Evolutionary conservation across 2,113 vertebrate genomes (phyloP), one percentile per base, ranked within the genome.

Genomic region (Eublepharis macularius): DNA sequence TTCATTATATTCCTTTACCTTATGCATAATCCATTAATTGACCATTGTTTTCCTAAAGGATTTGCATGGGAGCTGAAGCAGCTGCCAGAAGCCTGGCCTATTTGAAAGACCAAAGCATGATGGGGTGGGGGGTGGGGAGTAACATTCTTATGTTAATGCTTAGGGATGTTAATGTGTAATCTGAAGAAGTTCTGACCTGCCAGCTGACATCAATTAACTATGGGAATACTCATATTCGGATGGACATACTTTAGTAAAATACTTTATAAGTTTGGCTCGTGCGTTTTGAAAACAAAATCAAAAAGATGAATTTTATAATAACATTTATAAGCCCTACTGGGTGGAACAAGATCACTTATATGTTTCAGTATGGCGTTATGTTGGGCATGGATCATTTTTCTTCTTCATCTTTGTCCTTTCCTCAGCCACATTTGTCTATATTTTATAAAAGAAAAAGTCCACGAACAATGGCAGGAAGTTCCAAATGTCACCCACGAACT

Each of bases 1-100:
- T 6, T 73, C 12, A 74, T 80, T 88, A 86, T 92, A 89, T 51
- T n/a, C 1, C 10, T 85, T 88, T 74, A 82, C 26, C 4, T 84
- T 79, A 2, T 70, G 21, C 6, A 86, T 1, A 75, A 57, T 87
- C 82, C 82, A 19, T 82, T 92, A 70, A 90, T 82, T 80, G 83
- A 32, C 26, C 63, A 4, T 43, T 84, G 16, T n/a, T 91, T 14
- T 45, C 82, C 83, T 69, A 43, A 34, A 68, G 41, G 14, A 47
- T 12, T n/a, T 3, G 34, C n/a, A 82, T 5, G 82, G 72, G 83
- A 85, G 11, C n/a, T 76, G 57, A 87, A 24, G 2, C 8, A 80
- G n/a, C 70, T 45, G 85, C 69, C 72, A 83, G 72, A 76, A 65
- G 70, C 41, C 12, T 85, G 76, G 36, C 76, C 49, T 79, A 70